A percentile compares a stretch with the other conserved stretches of the same genome.
Evolutionary conservation across 2,797 vertebrate species (phyloP).

Genomic region (Falco naumanni): DNA sequence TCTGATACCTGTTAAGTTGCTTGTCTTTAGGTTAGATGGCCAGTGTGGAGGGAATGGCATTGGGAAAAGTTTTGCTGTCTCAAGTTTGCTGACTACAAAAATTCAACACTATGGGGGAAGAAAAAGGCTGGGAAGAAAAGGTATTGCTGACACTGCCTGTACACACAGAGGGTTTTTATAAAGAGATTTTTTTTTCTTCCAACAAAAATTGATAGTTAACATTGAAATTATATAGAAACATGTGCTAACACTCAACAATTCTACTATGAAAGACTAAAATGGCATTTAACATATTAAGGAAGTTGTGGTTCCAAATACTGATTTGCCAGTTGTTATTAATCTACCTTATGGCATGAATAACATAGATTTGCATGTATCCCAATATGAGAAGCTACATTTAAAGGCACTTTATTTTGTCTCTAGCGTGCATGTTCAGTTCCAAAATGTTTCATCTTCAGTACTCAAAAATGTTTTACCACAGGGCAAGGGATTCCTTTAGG

Average conservation of each 20-base stretch:
- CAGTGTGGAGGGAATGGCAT: neutral
- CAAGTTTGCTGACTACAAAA: neutral
- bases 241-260: neutral
- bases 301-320: neutral
- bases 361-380: neutral
- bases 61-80: neutral
- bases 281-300: neutral
- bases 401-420: neutral
- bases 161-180: neutral
- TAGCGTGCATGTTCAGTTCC: fast-evolving
- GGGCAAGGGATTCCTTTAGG: neutral
- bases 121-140: neutral
- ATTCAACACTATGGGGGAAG: neutral
- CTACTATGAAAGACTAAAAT: neutral
- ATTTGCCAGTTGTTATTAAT: neutral
- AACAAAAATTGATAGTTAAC: neutral
- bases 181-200: neutral
- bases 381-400: neutral
- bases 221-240: neutral
- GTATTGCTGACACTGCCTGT: neutral
- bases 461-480: neutral
- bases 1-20: neutral
- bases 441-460: neutral
- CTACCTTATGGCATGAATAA: neutral
- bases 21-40: neutral